phyloP scores from a whole-genome alignment of 2,113 vertebrate genomes.

The Forbesichthys agassizii region DNA sequence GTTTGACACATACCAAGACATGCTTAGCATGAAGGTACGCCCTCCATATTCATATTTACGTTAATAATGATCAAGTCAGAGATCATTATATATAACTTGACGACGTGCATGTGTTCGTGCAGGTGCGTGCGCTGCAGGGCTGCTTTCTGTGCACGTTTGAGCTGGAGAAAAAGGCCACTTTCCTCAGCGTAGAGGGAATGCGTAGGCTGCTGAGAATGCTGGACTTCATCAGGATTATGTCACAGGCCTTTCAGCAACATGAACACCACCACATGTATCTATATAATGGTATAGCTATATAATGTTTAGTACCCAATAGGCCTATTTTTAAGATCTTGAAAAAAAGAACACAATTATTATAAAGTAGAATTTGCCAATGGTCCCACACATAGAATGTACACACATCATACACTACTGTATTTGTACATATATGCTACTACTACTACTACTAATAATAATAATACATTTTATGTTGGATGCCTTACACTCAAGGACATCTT shows the following conservation, averaged over 20 bases:
- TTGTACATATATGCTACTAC: too few species aligned
- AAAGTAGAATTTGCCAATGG: too few species aligned
- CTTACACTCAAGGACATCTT: too few species aligned
- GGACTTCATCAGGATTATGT: conserved; percentile 64
- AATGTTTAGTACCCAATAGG: background rate
- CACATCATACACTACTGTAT: too few species aligned
- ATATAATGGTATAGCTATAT: conserved; percentile 55
- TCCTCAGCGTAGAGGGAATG: conserved; percentile 74
- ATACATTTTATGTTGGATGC: too few species aligned
- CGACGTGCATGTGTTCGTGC: conserved; percentile 21
- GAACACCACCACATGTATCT: conserved; percentile 58
- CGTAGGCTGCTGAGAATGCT: conserved; percentile 79
- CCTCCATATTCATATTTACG: background rate
- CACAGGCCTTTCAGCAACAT: conserved; percentile 62
- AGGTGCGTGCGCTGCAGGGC: conserved; percentile 63
- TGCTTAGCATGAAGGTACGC: conserved; percentile 76
- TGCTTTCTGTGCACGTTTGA: conserved; percentile 72
- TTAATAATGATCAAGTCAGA: background rate
- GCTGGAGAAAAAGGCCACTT: conserved; percentile 76
- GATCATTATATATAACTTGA: background rate
- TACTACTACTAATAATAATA: too few species aligned
- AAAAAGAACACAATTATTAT: too few species aligned
- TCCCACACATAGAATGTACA: too few species aligned
- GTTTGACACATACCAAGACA: conserved; percentile 75
- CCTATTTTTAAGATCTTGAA: too few species aligned